Conservation (phyloP, 2,888 invertebrate genomes). For the Chesias legatella region DNA sequence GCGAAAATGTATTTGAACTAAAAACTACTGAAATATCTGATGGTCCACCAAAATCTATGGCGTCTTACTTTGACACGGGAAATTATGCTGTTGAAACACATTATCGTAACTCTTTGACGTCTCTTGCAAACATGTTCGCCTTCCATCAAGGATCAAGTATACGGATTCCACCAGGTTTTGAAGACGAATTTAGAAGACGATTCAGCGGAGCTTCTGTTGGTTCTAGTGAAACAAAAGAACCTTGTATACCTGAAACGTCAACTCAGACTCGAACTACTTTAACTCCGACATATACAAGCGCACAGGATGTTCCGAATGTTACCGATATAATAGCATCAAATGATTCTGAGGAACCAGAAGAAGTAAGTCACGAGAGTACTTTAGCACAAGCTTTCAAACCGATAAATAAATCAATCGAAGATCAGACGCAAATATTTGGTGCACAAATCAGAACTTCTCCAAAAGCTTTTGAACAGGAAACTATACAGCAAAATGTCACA, state of each 20-base stretch:
- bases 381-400: conserved; percentile 6
- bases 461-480: conserved; percentile 11
- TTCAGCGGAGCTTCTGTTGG: conserved; percentile 20
- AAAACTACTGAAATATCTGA: conserved; percentile 8
- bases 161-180: conserved; percentile 64
- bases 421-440: conserved; percentile 8
- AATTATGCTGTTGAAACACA: conserved; percentile 70
- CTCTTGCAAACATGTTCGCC: conserved; percentile 33
- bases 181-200: conserved; percentile 49
- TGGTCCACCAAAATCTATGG: conserved; percentile 53
- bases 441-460: background rate
- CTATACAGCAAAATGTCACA: conserved; percentile 15
- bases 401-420: conserved; percentile 7
- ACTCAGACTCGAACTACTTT: conserved; percentile 44
- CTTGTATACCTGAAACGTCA: conserved; percentile 42
- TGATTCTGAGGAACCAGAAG: too few species aligned
- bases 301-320: conserved; percentile 7
- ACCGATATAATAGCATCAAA: too few species aligned
- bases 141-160: conserved; percentile 24
- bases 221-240: conserved; percentile 17
- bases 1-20: conserved; percentile 8
- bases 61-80: conserved; percentile 72
- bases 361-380: too few species aligned
- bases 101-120: conserved; percentile 53
- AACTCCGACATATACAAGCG: conserved; percentile 30